Base-by-base conservation (phyloP, 1,140 invertebrate species). In the Odontomachus brunneus region DNA sequence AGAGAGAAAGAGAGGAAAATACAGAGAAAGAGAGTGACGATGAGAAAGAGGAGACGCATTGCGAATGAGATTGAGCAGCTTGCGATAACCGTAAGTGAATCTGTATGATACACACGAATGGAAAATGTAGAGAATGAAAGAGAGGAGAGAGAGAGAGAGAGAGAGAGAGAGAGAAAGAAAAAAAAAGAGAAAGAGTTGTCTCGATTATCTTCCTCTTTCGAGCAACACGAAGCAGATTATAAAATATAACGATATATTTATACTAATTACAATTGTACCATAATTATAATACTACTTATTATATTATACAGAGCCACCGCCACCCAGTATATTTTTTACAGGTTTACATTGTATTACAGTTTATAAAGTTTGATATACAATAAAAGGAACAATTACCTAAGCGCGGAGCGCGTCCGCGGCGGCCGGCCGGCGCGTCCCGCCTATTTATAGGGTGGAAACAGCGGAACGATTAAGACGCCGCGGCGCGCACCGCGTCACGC, bases 321-420 rank as follows among this genome's bases (percentile, higher is more conserved):
- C 93, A 94, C 92, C 92, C 92, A 94, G 92, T 94, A 94, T 94
- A 94, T 94, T 94, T 94, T 94, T 94, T 94, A 94, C 93, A 94
- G 93, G 93, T 94, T 94, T 94, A 94, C 93, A 94, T 94, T 94
- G 92, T 94, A 94, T 94, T 94, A 94, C 93, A 94, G 92, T 94
- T 94, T 94, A 94, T 93, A 94, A 94, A 92, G 92, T 94, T 94
- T 94, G 92, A 94, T 94, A 94, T 93, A 93, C 93, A 93, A 92
- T 91, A 92, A 93, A 69, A 67, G 65, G 44, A 80, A 59, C 90
- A 90, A 92, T 93, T 94, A 93, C 89, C 90, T 92, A 92, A 88
- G 86, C 91, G 90, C 89, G 89, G 66, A 4, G 24, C 71, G 72
- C 87, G 83, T 24, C 80, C 82, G 89, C 71, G 84, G 78, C 49